Conservation (phyloP, 2,797 vertebrate genomes). For the Pangasius djambal region DNA sequence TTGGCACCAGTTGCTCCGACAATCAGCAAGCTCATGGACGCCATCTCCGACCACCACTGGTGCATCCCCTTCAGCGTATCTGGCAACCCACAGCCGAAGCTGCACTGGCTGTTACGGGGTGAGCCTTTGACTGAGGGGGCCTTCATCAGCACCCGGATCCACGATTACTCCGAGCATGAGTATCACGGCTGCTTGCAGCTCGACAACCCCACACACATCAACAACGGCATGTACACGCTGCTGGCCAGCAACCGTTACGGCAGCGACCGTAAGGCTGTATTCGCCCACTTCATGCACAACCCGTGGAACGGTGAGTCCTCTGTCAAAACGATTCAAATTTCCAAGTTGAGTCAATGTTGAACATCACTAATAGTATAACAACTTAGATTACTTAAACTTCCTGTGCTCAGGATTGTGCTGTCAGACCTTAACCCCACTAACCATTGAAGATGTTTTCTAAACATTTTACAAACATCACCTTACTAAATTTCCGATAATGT, state of each 20-base stretch:
- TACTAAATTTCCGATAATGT: not conserved
- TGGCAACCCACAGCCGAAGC: slow-evolving; percentile 86
- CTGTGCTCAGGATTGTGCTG: not conserved
- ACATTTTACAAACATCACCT: not conserved
- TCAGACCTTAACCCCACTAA: not conserved
- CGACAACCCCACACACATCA: slow-evolving; percentile 93
- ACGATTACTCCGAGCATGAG: slow-evolving; percentile 87
- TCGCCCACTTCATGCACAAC: slow-evolving; percentile 90
- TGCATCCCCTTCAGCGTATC: slow-evolving; percentile 97
- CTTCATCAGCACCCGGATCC: slow-evolving; percentile 90
- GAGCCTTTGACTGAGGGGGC: slow-evolving; percentile 78
- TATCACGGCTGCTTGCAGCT: slow-evolving; percentile 96
- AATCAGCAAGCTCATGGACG: slow-evolving; percentile 91
- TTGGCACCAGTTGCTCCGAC: slow-evolving; percentile 83
- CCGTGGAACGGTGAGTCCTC: slow-evolving; percentile 83
- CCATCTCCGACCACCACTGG: slow-evolving; percentile 94
- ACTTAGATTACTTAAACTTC: not conserved
- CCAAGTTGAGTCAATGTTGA: not conserved
- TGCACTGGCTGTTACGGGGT: slow-evolving; percentile 85
- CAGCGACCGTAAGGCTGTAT: slow-evolving; percentile 79
- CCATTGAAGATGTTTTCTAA: not conserved
- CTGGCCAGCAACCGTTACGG: slow-evolving; percentile 85
- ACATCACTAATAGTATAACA: not conserved
- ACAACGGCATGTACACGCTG: slow-evolving; percentile 92
- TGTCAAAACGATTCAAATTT: not conserved